Evolutionary conservation across 2,113 vertebrate genomes (phyloP).

Genomic region (Halichoeres trimaculatus): DNA sequence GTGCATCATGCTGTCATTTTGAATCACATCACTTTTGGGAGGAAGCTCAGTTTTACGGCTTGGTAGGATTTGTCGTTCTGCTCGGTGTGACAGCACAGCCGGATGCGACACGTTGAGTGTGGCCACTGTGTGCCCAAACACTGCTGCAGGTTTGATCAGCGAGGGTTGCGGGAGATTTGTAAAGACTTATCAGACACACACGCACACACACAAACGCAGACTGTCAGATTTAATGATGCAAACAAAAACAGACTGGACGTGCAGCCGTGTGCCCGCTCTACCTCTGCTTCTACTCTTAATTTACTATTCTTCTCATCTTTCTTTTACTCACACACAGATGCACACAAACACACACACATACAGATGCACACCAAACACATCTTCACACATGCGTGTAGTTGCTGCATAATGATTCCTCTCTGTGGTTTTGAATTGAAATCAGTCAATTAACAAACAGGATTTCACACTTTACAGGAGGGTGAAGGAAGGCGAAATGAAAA

Average conservation of each 20-base stretch:
- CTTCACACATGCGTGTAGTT: constrained; percentile 11
- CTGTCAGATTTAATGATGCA: constrained; percentile 45
- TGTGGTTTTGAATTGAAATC: constrained; percentile 66
- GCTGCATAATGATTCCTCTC: constrained; percentile 43
- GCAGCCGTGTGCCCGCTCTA: constrained; percentile 20
- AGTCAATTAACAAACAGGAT: constrained; percentile 67
- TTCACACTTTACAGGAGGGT: constrained; percentile 67
- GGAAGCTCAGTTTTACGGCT: constrained; percentile 59
- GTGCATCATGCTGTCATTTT: constrained; percentile 66
- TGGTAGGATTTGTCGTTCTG: constrained; percentile 45
- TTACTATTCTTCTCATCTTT: constrained; percentile 16
- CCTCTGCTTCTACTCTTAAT: constrained; percentile 25
- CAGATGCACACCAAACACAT: background rate
- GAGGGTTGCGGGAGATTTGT: constrained; percentile 32
- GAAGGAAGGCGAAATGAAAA: constrained; percentile 43
- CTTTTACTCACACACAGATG: constrained; percentile 23
- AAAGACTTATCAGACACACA: constrained; percentile 27
- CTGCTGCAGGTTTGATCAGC: constrained; percentile 53
- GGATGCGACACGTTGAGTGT: constrained; percentile 39
- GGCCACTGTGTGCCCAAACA: constrained; percentile 33
- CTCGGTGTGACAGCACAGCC: constrained; percentile 50
- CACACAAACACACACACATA: background rate
- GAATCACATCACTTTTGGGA: constrained; percentile 60
- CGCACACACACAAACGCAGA: constrained; percentile 23
- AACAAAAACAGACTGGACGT: constrained; percentile 38